A percentile compares a stretch with the other conserved stretches of the same genome.
Conservation (phyloP, 2,888 invertebrate species). For the Orchesellides sinensis region DNA sequence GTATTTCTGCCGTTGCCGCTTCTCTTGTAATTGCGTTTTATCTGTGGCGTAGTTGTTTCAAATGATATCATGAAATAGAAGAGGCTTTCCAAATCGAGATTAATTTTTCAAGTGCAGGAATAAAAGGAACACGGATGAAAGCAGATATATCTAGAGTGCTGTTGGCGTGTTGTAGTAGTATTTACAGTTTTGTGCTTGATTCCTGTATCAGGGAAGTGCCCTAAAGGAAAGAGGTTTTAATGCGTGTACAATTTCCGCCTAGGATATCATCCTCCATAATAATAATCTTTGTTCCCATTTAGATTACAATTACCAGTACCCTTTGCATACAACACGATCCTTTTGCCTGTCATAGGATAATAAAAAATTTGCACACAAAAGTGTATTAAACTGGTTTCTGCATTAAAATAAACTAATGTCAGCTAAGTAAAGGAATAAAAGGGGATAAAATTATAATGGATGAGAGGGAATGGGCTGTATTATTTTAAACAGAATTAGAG, state of each 20-base stretch:
- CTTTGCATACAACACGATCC: neutral
- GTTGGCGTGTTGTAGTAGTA: no score
- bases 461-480: neutral
- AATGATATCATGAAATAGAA: neutral
- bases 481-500: neutral
- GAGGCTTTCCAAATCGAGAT: slow-evolving; percentile 39
- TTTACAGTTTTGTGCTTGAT: neutral
- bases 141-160: no score
- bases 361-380: slow-evolving; percentile 67
- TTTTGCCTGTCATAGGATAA: slow-evolving; percentile 27
- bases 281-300: slow-evolving; percentile 56
- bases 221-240: slow-evolving; percentile 30
- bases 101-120: slow-evolving; percentile 27
- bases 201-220: neutral
- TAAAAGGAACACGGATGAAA: neutral
- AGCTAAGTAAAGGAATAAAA: slow-evolving; percentile 5
- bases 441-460: slow-evolving; percentile 43
- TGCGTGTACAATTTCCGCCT: slow-evolving; percentile 60
- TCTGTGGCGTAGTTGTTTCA: no score
- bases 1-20: slow-evolving; percentile 13
- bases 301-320: slow-evolving; percentile 34
- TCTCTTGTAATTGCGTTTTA: neutral
- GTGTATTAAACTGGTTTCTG: slow-evolving; percentile 60
- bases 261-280: slow-evolving; percentile 57
- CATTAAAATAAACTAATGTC: slow-evolving; percentile 30